Percentiles rank a stretch among this genome's conserved stretches.
These are phyloP conservation scores for Stictonetta naevosa DNA, from an alignment of 2,113 vertebrate genomes.

Conservation along the genomic window DNA sequence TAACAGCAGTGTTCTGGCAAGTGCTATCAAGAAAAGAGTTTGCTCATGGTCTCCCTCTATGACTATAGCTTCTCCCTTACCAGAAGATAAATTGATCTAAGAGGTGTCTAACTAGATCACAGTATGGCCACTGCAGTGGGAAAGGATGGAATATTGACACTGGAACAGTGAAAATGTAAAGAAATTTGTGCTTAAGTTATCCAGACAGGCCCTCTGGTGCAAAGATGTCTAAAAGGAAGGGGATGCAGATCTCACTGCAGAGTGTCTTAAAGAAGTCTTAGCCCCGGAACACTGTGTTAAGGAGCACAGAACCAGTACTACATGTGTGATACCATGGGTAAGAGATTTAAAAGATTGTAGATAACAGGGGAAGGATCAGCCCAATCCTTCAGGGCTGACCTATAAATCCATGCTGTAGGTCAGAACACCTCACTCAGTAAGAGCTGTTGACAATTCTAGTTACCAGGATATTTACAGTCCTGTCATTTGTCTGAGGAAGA, in stretches of 20 bases:
- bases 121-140: not conserved
- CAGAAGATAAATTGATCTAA: not conserved
- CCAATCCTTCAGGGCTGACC: not conserved
- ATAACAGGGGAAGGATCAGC: not conserved
- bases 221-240: not conserved
- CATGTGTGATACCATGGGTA: not conserved
- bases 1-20: not conserved
- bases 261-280: not conserved
- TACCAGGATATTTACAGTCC: not conserved
- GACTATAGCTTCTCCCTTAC: accelerated
- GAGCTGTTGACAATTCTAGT: not conserved
- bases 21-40: not conserved
- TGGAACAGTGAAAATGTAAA: not conserved
- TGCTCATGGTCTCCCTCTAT: not conserved
- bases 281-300: not conserved
- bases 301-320: not conserved
- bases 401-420: not conserved
- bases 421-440: not conserved
- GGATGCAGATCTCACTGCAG: not conserved
- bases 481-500: not conserved
- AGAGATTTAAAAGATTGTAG: not conserved
- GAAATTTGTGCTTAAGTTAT: not conserved
- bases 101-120: not conserved
- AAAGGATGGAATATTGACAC: not conserved
- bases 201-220: not conserved